A percentile compares a stretch with the other conserved stretches of the same genome.
phyloP scores from a whole-genome alignment of 2,888 invertebrate genomes.

The Dorcus hopei region DNA sequence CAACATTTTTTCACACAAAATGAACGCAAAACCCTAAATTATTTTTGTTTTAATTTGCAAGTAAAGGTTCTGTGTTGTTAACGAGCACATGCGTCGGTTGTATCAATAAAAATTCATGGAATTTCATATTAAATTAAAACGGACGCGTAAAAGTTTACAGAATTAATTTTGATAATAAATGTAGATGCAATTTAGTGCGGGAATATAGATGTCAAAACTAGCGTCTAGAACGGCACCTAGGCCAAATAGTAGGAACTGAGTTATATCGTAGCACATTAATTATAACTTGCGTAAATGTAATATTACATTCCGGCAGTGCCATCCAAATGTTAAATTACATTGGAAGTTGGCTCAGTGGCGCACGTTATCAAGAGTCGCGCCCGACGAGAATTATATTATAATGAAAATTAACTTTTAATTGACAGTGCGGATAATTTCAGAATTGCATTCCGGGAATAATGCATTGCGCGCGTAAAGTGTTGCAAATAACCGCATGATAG shows the following conservation, averaged over 20 bases:
- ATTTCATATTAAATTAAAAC: background rate
- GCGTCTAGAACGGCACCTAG: conserved; percentile 15
- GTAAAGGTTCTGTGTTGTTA: too few relatives aligned
- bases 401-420: conserved; percentile 45
- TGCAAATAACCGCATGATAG: conserved; percentile 27
- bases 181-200: conserved; percentile 15
- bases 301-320: conserved; percentile 44
- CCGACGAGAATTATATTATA: conserved; percentile 39
- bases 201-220: conserved; percentile 18
- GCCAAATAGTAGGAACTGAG: conserved; percentile 22
- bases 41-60: too few relatives aligned
- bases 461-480: conserved; percentile 27
- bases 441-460: conserved; percentile 32
- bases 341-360: conserved; percentile 39
- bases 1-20: too few relatives aligned
- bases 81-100: too few relatives aligned
- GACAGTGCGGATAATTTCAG: conserved; percentile 35
- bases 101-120: too few relatives aligned
- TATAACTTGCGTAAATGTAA: conserved; percentile 47
- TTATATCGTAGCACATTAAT: conserved; percentile 41
- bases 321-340: conserved; percentile 46
- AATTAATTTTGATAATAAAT: conserved; percentile 12
- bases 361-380: conserved; percentile 36
- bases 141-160: conserved; percentile 1
- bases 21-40: too few relatives aligned